Conservation (phyloP, 2,888 invertebrate genomes). For the Unio delphinus region DNA sequence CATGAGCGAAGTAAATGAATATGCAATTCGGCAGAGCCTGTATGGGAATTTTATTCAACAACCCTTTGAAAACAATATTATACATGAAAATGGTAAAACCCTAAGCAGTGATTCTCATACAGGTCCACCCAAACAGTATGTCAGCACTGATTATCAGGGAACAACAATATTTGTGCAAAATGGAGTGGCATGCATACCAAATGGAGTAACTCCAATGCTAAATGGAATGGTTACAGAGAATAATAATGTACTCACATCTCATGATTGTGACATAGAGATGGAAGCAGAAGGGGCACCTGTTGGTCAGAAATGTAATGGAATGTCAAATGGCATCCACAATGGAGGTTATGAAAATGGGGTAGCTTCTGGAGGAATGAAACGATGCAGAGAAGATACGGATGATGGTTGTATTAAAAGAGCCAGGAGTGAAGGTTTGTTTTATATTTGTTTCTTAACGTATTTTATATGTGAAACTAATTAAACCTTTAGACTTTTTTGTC, state of each 20-base stretch:
- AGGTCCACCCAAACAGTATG: no score
- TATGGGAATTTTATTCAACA: no score
- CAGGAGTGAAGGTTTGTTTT: conserved; percentile 28
- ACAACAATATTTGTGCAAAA: no score
- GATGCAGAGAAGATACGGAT: conserved; percentile 52
- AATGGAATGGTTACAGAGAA: conserved; percentile 9
- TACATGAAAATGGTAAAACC: no score
- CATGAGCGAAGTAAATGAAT: conserved; percentile 20
- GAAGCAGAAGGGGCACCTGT: conserved; percentile 13
- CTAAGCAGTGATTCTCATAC: no score
- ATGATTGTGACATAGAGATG: conserved; percentile 43
- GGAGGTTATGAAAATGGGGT: conserved; percentile 28
- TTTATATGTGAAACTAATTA: no score
- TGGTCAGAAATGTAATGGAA: conserved; percentile 17
- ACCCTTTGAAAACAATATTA: no score
- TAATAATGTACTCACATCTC: conserved; percentile 23
- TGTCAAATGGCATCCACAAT: conserved; percentile 11
- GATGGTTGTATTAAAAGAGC: conserved; percentile 40
- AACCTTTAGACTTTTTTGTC: no score
- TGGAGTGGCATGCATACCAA: no score
- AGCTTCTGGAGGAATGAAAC: conserved; percentile 52
- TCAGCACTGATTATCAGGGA: no score
- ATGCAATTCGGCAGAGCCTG: conserved; percentile 4
- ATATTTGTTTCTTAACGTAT: neutral
- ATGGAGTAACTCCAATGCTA: neutral